Conservation (phyloP, 1,140 invertebrate genomes). For the Microplitis mediator region DNA sequence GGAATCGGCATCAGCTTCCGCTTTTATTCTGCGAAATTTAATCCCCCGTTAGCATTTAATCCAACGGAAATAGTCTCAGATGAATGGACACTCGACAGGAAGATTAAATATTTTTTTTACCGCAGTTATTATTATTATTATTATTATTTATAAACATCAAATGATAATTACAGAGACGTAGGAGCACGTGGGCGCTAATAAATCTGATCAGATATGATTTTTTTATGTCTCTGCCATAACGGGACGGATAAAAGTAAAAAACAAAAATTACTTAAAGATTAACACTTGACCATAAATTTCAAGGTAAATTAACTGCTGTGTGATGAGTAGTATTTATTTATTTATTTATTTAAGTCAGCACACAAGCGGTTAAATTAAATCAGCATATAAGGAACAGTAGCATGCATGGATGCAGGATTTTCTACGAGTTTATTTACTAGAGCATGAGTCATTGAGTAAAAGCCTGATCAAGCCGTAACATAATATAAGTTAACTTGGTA, state of each 20-base stretch:
- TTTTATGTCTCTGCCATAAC: slow-evolving; percentile 3
- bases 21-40: not conserved
- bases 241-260: not conserved
- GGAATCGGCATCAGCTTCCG: not conserved
- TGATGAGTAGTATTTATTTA: too few species aligned
- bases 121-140: not conserved
- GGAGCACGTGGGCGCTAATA: slow-evolving; percentile 13
- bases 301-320: not conserved
- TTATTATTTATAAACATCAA: not conserved
- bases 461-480: not conserved
- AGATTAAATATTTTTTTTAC: not conserved
- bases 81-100: not conserved
- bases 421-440: slow-evolving; percentile 8
- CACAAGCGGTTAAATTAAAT: too few species aligned
- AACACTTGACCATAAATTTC: not conserved
- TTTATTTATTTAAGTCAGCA: too few species aligned
- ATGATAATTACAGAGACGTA: slow-evolving; percentile 12
- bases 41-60: not conserved
- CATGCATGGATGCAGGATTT: not conserved
- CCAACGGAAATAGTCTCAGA: not conserved
- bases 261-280: not conserved
- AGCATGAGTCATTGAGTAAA: slow-evolving; percentile 15
- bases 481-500: not conserved
- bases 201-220: slow-evolving; percentile 8
- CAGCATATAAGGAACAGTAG: not conserved